These are phyloP conservation scores for Halocaridina rubra DNA, from an alignment of 2,888 invertebrate genomes.

Conservation along the genomic window DNA sequence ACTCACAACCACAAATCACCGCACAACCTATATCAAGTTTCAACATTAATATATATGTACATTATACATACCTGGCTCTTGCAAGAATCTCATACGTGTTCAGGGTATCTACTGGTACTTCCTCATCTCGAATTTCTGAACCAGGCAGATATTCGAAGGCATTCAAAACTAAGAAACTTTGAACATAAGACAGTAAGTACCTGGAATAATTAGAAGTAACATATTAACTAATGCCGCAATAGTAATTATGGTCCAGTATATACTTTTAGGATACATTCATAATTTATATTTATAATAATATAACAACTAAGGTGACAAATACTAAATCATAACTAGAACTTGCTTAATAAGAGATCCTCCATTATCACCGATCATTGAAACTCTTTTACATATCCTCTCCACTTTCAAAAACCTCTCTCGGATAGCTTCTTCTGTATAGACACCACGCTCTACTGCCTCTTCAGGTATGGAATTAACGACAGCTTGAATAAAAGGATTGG, in stretches of 20 bases:
- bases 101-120: constrained; percentile 78
- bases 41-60: no score
- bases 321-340: constrained; percentile 43
- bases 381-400: constrained; percentile 78
- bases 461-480: constrained; percentile 83
- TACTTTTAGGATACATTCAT: no score
- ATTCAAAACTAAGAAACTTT: constrained; percentile 78
- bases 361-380: constrained; percentile 87
- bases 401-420: constrained; percentile 86
- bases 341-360: constrained; percentile 82
- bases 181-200: constrained; percentile 74
- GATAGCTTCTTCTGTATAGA: constrained; percentile 88
- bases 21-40: no score
- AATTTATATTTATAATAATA: no score
- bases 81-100: constrained; percentile 90
- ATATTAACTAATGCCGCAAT: no score
- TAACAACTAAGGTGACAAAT: no score
- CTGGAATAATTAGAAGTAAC: no score
- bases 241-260: no score
- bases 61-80: constrained; percentile 79
- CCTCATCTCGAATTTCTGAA: constrained; percentile 79
- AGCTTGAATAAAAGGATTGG: constrained; percentile 82
- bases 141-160: constrained; percentile 77
- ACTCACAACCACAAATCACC: no score
- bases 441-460: constrained; percentile 82